Evolutionary conservation across 2,113 vertebrate genomes (phyloP).

Genomic region (Aphyosemion australe): DNA sequence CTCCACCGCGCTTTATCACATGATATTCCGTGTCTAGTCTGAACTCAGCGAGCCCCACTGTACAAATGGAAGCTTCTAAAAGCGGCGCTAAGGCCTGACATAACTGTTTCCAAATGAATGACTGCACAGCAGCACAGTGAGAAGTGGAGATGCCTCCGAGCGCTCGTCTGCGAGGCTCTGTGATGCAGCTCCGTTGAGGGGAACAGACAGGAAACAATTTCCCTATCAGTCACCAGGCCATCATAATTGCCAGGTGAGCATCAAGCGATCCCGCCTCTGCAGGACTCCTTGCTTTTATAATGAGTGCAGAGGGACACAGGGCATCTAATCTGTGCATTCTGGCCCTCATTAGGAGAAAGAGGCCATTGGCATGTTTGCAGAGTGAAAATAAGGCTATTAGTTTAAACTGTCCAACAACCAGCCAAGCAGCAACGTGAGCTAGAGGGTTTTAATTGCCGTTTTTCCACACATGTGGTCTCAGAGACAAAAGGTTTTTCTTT

Average conservation of each 20-base stretch:
- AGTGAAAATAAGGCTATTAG: conserved; percentile 67
- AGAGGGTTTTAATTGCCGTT: conserved; percentile 60
- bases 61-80: conserved; percentile 58
- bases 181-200: conserved; percentile 39
- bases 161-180: conserved; percentile 41
- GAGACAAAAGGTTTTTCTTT: conserved; percentile 31
- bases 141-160: conserved; percentile 56
- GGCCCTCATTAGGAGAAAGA: conserved; percentile 70
- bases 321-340: conserved; percentile 64
- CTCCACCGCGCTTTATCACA: conserved; percentile 41
- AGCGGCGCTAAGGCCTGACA: conserved; percentile 57
- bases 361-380: conserved; percentile 69
- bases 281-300: conserved; percentile 68
- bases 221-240: conserved; percentile 51
- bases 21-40: conserved; percentile 38
- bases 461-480: conserved; percentile 40
- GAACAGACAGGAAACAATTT: conserved; percentile 50
- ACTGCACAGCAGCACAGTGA: conserved; percentile 49
- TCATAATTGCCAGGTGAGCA: conserved; percentile 72
- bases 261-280: conserved; percentile 42
- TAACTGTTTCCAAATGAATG: conserved; percentile 59
- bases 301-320: conserved; percentile 66
- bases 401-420: conserved; percentile 55
- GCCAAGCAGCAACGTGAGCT: conserved; percentile 36
- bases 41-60: conserved; percentile 26